Percentiles rank a stretch among this genome's conserved stretches.
Evolutionary conservation across 2,113 vertebrate species (phyloP).

Genomic region (Osmerus mordax): DNA sequence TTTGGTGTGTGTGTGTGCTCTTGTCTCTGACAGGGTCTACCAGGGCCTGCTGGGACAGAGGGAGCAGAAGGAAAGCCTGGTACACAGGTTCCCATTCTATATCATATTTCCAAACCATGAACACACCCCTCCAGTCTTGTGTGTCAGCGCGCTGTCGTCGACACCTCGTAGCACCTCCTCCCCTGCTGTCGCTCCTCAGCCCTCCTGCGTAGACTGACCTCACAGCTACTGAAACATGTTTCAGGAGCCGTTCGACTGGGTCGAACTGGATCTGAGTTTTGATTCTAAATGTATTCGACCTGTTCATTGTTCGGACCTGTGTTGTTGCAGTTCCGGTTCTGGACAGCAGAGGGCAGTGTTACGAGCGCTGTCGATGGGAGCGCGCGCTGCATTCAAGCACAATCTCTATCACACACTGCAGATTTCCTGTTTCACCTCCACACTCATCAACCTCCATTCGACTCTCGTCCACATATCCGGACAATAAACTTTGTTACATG

Average conservation of each 20-base stretch:
- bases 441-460: not conserved
- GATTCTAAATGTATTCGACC: no score
- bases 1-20: conserved; percentile 3
- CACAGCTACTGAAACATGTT: no score
- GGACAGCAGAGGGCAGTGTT: conserved; percentile 45
- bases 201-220: no score
- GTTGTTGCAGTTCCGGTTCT: not conserved
- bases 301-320: no score
- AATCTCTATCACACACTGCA: no score
- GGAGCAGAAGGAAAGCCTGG: conserved; percentile 82
- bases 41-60: conserved; percentile 71
- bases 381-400: not conserved
- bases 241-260: no score
- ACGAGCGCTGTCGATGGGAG: not conserved
- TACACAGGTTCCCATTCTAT: conserved; percentile 83
- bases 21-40: conserved; percentile 68
- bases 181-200: no score
- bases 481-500: no score
- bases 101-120: conserved; percentile 71
- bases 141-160: not conserved
- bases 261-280: no score
- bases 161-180: no score
- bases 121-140: not conserved
- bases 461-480: no score
- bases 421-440: no score